Evolutionary conservation across 2,113 vertebrate species (phyloP), one percentile per base, ranked within the genome.

Genomic region (Pao palembangensis): DNA sequence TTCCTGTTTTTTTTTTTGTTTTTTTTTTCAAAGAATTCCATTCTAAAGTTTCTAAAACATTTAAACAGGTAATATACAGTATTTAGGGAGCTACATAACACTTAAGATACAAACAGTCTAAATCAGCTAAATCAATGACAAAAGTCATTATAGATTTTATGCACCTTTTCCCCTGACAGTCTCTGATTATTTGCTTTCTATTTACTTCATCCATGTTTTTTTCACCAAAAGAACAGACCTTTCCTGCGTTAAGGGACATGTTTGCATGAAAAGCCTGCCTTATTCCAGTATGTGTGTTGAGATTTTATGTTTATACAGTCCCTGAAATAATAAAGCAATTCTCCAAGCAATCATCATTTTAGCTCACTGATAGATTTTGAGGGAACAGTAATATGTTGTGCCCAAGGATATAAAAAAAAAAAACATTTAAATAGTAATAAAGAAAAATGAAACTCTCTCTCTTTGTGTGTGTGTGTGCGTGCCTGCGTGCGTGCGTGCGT

Each of bases 231-330:
- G 34, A 38, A 12, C 34, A 38, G 10, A 38, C 11, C 11, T 38
- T 38, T 38, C 10, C 10, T 38, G 8, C 34, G 1, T 11, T 38
- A 12, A 28, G 34, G 34, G 34, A 12, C 10, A 38, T 38, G 3
- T 38, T 42, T 54, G 11, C 56, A 14, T 15, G n/a, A 44, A 54
- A n/a, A 1, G 0, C 41, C 71, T 71, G 31, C 60, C 74, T 69
- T 56, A 63, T 61, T 73, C 34, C 70, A 44, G 52, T 43, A 47
- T 20, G 18, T 25, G 31, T 58, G 52, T 59, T 76, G 43, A 64
- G 59, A 60, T 47, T 58, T 56, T 7, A 61, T 58, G 51, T 55
- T 3, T 18, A 72, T 52, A 19, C 46, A 0, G 4, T 61, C 44
- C 8, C 44, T 60, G 21, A 20, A 59, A 64, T 17, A 69, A 53